Conservation (phyloP, 2,113 vertebrate genomes). For the Sebastes schlegelii region DNA sequence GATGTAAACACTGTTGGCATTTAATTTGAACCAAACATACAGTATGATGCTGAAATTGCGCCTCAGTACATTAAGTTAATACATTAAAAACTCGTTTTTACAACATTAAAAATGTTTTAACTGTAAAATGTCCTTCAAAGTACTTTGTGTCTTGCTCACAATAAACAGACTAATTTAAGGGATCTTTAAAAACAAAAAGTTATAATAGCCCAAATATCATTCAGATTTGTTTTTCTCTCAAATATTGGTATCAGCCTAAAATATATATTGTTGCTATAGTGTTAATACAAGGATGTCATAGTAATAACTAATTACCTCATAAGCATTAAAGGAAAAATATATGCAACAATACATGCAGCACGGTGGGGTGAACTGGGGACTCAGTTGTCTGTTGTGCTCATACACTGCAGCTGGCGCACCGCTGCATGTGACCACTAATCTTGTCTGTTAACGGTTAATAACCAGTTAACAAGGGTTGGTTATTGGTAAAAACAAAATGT, state of each 20-base stretch:
- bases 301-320: not conserved
- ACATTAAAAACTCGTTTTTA: not conserved
- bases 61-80: not conserved
- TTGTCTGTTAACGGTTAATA: too few relatives aligned
- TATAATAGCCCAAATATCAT: not conserved
- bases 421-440: too few relatives aligned
- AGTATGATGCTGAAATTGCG: not conserved
- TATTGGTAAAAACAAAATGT: too few relatives aligned
- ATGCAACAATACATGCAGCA: too few relatives aligned
- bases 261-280: not conserved
- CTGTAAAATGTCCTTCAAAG: not conserved
- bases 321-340: too few relatives aligned
- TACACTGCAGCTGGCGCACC: too few relatives aligned
- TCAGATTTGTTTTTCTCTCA: not conserved
- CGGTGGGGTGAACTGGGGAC: too few relatives aligned
- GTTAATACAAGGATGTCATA: not conserved
- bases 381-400: too few relatives aligned
- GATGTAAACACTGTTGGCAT: not conserved
- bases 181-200: not conserved
- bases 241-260: not conserved
- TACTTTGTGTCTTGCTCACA: not conserved
- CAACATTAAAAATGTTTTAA: not conserved
- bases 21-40: not conserved
- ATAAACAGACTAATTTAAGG: not conserved
- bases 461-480: too few relatives aligned